phyloP scores from a whole-genome alignment of 2,888 invertebrate genomes.

The Deroplatys truncata region DNA sequence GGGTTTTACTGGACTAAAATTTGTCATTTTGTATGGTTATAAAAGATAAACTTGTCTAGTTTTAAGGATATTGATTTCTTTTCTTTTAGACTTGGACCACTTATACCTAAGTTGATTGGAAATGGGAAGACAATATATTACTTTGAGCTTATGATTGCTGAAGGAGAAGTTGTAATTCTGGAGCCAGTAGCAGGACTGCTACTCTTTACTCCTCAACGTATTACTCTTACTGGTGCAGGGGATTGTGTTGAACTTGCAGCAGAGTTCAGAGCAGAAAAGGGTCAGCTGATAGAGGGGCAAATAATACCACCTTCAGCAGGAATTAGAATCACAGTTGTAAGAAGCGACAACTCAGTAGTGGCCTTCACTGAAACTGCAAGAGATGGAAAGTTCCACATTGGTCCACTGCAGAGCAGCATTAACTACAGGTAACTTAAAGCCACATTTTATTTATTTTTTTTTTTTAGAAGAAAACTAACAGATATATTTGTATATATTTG shows the following conservation, averaged over 20 bases:
- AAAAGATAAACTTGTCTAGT: too few relatives aligned
- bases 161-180: constrained; percentile 56
- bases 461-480: neutral
- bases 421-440: constrained; percentile 52
- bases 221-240: constrained; percentile 58
- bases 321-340: constrained; percentile 52
- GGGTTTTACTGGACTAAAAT: too few relatives aligned
- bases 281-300: constrained; percentile 61
- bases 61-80: too few relatives aligned
- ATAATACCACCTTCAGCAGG: constrained; percentile 60
- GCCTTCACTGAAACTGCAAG: constrained; percentile 54
- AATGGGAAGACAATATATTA: constrained; percentile 39
- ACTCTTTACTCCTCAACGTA: constrained; percentile 62
- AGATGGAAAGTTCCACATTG: constrained; percentile 76
- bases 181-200: constrained; percentile 66
- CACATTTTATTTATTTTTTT: neutral
- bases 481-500: neutral
- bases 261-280: constrained; percentile 60
- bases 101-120: constrained; percentile 37
- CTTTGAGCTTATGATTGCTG: constrained; percentile 44
- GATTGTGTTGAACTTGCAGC: constrained; percentile 65
- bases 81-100: constrained; percentile 37
- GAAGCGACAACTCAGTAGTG: constrained; percentile 43
- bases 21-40: too few relatives aligned
- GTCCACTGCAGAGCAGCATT: constrained; percentile 72